A percentile compares a stretch with the other conserved stretches of the same genome.
These are phyloP conservation scores for Chrysogorgia sp. DNA, from an alignment of 92 coral and sea anemone species.

Conservation along the genomic window DNA sequence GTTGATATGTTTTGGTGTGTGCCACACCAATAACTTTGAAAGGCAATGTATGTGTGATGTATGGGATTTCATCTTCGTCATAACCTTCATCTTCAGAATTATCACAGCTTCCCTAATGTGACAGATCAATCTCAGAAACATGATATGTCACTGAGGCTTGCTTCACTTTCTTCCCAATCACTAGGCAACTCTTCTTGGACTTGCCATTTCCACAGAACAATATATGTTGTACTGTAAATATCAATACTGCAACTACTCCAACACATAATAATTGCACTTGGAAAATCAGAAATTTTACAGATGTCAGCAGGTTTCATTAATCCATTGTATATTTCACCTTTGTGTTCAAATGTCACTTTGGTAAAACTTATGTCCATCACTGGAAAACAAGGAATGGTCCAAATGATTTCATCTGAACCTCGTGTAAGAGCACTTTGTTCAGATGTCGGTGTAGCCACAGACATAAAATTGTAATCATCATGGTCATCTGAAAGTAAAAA, in stretches of 20 bases:
- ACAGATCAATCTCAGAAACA: slow-evolving; percentile 39
- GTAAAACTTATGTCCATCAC: slow-evolving; percentile 33
- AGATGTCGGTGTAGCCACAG: slow-evolving; percentile 5
- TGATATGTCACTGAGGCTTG: slow-evolving; percentile 15
- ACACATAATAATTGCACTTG: slow-evolving; percentile 25
- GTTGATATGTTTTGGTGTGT: slow-evolving; percentile 45
- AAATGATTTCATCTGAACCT: slow-evolving; percentile 15
- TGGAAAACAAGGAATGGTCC: slow-evolving; percentile 47
- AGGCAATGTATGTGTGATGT: slow-evolving; percentile 47
- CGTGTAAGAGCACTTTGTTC: background rate
- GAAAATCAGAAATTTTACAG: background rate
- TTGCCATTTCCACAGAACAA: slow-evolving; percentile 53
- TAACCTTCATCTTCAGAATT: slow-evolving; percentile 19
- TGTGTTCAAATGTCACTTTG: slow-evolving; percentile 1
- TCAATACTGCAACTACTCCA: slow-evolving; percentile 44
- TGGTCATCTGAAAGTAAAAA: background rate
- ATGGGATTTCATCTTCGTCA: slow-evolving; percentile 15
- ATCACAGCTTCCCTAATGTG: slow-evolving; percentile 6
- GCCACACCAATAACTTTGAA: slow-evolving; percentile 64
- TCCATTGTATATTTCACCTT: slow-evolving; percentile 34
- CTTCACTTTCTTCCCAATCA: slow-evolving; percentile 39
- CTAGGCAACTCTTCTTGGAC: slow-evolving; percentile 9
- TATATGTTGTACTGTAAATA: slow-evolving; percentile 19
- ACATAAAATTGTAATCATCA: background rate
- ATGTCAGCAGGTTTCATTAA: slow-evolving; percentile 27